Evolutionary conservation across 2,113 vertebrate species (phyloP).

Genomic region (Hippotragus niger): DNA sequence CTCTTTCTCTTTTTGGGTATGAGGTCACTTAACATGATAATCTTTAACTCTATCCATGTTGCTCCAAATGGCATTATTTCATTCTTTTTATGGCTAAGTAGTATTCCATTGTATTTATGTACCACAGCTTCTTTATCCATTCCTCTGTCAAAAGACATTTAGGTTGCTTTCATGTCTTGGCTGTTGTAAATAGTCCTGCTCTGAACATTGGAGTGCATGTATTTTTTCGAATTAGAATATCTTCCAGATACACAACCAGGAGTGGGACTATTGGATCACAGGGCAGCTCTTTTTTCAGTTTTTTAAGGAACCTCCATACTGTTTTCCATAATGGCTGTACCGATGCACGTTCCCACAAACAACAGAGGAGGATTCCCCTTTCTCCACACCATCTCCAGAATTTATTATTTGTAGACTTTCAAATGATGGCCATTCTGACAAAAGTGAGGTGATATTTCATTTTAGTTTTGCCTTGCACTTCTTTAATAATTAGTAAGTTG

Average conservation of each 20-base stretch:
- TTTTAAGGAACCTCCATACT: neutral
- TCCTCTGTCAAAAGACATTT: neutral
- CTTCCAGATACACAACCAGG: neutral
- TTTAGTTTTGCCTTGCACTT: neutral
- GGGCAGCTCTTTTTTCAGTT: neutral
- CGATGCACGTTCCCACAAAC: neutral
- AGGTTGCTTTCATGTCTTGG: neutral
- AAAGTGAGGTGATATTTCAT: neutral
- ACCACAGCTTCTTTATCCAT: neutral
- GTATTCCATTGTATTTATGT: neutral
- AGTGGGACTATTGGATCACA: neutral
- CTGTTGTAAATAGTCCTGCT: neutral
- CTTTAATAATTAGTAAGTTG: neutral
- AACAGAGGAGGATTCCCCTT: neutral
- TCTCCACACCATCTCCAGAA: neutral
- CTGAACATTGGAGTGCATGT: neutral
- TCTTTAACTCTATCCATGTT: neutral
- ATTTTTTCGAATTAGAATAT: neutral
- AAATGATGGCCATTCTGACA: neutral
- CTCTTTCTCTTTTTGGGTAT: neutral
- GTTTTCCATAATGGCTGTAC: neutral
- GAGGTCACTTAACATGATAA: neutral
- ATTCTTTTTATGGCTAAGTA: neutral
- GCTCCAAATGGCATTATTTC: neutral
- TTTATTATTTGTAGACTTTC: neutral